Conservation (phyloP, 2,113 vertebrate genomes). For the Hemibates koningsi region DNA sequence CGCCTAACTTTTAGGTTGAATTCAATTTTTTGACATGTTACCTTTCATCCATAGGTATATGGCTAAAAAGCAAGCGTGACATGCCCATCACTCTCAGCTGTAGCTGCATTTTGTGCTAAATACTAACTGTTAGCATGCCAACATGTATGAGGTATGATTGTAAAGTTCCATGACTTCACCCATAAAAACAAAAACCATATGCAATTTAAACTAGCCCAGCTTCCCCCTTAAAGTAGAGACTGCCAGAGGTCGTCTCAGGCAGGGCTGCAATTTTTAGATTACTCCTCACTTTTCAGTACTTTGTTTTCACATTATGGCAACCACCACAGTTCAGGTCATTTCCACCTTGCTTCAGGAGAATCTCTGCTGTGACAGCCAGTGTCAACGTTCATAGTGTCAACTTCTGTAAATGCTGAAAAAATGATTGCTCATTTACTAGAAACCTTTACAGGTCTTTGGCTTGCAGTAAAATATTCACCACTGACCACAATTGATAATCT, state of each 20-base stretch:
- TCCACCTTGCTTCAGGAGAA: background rate
- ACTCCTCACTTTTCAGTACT: background rate
- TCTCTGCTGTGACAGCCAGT: background rate
- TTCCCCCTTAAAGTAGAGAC: background rate
- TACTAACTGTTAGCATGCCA: background rate
- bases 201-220: background rate
- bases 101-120: background rate
- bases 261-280: background rate
- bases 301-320: background rate
- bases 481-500: background rate
- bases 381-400: background rate
- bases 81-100: background rate
- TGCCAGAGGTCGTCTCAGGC: background rate
- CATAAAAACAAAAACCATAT: background rate
- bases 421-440: background rate
- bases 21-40: background rate
- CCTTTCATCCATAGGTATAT: background rate
- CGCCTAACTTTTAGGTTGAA: background rate
- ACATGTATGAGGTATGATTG: background rate
- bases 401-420: background rate
- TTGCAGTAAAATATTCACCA: background rate
- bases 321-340: background rate
- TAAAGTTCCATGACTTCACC: background rate
- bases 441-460: background rate
- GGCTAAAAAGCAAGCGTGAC: fast-evolving